Percentiles rank a stretch among this genome's conserved stretches.
Evolutionary conservation across 2,888 invertebrate species (phyloP).

Genomic region (Lasioglossum pauxillum): DNA sequence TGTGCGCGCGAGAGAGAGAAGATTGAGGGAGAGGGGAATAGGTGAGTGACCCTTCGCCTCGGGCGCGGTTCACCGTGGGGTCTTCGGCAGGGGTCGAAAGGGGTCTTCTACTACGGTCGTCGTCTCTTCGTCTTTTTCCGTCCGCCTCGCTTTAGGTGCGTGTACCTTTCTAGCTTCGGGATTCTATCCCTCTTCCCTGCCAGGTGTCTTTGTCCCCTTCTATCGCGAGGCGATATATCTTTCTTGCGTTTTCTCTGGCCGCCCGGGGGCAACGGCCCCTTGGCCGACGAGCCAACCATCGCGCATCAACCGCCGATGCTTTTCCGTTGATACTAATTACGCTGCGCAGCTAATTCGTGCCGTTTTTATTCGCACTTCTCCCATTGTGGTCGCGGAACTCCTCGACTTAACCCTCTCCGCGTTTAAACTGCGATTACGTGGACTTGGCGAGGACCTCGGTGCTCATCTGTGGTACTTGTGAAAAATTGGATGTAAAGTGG

Average conservation of each 20-base stretch:
- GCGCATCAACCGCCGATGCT: constrained; percentile 27
- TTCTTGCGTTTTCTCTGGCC: constrained; percentile 65
- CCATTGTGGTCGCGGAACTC: neutral
- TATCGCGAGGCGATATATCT: constrained; percentile 64
- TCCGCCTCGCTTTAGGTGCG: constrained; percentile 53
- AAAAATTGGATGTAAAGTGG: neutral
- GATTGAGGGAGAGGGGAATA: constrained; percentile 67
- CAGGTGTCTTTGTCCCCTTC: constrained; percentile 61
- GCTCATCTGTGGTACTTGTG: neutral
- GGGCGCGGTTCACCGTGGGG: constrained; percentile 77
- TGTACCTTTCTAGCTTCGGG: constrained; percentile 66
- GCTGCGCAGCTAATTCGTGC: neutral
- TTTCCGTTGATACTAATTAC: constrained; percentile 41
- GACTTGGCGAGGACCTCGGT: neutral
- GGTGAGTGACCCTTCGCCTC: constrained; percentile 80
- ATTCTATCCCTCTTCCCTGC: constrained; percentile 63
- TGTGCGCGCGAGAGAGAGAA: neutral
- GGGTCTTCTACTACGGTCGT: constrained; percentile 59
- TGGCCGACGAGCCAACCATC: constrained; percentile 27
- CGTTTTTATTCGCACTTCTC: neutral
- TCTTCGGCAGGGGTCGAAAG: constrained; percentile 71
- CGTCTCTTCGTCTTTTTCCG: constrained; percentile 50
- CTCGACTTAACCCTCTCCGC: neutral
- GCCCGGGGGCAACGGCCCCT: constrained; percentile 57
- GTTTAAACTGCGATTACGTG: neutral